Base-by-base conservation (phyloP, 2,113 vertebrate species). In the Jaculus jaculus region DNA sequence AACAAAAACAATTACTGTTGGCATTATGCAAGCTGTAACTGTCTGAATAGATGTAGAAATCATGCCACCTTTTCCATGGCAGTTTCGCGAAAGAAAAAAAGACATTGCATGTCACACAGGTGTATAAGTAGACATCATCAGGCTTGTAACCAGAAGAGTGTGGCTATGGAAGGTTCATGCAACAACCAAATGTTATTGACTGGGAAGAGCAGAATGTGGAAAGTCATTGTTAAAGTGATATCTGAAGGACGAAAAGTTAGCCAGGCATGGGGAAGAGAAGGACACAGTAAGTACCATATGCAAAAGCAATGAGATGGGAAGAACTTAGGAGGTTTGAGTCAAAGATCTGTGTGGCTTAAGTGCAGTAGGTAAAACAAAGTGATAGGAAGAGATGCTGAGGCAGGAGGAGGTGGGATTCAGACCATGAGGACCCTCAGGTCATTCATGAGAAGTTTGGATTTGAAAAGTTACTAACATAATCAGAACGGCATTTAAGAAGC, bases 401-500 rank as follows among this genome's bases (percentile, higher is more conserved):
- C 16, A 12, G 7, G 6, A 47, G 4, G 13, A 34, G 20, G 15
- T n/a, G 72, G 61, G 65, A n/a, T n/a, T 66, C 21, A 16, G 37
- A 39, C 47, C 42, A 13, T 10, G 12, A 84, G 18, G 54, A 26
- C 66, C 5, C 42, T 47, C 9, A 28, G 84, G 60, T 42, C 78
- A 60, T 89, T 92, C 81, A 73, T 75, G 24, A 89, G 39, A 58
- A 87, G 65, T 90, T 92, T 87, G n/a, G 58, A 63, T 75, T 72
- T 78, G 28, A 80, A 61, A 69, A 83, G 47, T 69, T 73, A 65
- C 17, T 77, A 51, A 89, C 20, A 18, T 4, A 32, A 16, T 34
- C 11, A 32, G 15, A 71, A 71, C n/a, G 34, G 21, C n/a, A n/a
- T 71, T 71, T 83, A 39, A n/a, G 34, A 61, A 79, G 65, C 42